These are phyloP conservation scores for Oscarella lobularis DNA, from an alignment of 37 sponge, comb jelly and placozoan genomes.

Conservation along the genomic window DNA sequence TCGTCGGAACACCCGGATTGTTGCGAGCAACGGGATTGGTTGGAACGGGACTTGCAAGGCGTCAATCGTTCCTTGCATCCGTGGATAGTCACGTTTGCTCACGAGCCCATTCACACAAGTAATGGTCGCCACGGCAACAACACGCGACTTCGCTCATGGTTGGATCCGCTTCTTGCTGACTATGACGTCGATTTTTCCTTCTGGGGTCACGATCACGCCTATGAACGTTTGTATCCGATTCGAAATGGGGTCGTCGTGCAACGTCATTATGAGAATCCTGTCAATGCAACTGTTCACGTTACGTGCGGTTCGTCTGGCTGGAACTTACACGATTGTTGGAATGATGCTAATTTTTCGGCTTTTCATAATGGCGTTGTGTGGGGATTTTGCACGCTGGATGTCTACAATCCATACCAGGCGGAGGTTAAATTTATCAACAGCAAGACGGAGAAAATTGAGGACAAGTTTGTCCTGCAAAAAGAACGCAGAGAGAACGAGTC, in stretches of 20 bases:
- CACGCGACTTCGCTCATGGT: background rate
- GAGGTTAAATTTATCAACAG: background rate
- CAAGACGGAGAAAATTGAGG: background rate
- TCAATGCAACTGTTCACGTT: background rate
- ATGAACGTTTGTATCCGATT: constrained; percentile 5
- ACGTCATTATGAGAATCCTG: background rate
- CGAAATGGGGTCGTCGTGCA: background rate
- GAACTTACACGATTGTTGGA: constrained; percentile 1
- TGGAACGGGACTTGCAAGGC: background rate
- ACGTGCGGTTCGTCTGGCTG: constrained; percentile 1
- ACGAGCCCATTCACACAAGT: constrained; percentile 23
- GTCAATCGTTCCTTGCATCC: background rate
- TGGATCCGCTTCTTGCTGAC: background rate
- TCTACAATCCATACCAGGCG: background rate
- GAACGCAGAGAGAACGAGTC: too few species aligned
- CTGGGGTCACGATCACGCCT: constrained; percentile 7
- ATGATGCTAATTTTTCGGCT: background rate
- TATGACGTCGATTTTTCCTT: background rate
- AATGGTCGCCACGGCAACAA: constrained; percentile 5
- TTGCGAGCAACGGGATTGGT: background rate
- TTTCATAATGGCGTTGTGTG: background rate
- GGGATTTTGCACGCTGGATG: background rate
- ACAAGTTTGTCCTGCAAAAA: background rate
- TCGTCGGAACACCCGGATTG: constrained; percentile 13
- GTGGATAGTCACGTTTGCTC: constrained; percentile 25